Conservation (phyloP, 2,888 invertebrate species). For the Morinoia aosen region DNA sequence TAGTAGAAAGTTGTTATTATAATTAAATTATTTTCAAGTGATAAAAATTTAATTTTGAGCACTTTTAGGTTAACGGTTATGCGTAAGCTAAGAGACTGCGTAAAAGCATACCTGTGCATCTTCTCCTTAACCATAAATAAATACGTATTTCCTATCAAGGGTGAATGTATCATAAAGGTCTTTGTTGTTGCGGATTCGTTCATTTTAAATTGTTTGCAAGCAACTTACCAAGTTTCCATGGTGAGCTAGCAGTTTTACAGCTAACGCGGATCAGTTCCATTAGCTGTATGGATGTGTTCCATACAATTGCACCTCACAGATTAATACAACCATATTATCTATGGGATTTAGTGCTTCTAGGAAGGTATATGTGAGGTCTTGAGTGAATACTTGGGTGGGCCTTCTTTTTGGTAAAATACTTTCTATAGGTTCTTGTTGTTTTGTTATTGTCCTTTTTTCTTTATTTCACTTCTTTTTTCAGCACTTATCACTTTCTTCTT, state of each 20-base stretch:
- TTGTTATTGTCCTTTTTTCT: too few species aligned
- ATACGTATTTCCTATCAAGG: not conserved
- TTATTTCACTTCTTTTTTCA: too few species aligned
- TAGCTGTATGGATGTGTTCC: not conserved
- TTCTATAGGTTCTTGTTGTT: too few species aligned
- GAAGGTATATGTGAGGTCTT: too few species aligned
- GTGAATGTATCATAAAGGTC: not conserved
- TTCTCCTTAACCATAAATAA: not conserved
- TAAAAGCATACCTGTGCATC: not conserved
- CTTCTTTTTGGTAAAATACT: too few species aligned
- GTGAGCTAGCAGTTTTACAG: not conserved
- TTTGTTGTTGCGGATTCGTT: not conserved
- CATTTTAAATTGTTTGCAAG: not conserved
- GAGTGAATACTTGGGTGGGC: too few species aligned
- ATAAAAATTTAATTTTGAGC: not conserved
- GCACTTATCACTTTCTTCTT: too few species aligned
- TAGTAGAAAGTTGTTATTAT: not conserved
- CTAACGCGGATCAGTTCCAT: not conserved
- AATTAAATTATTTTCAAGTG: not conserved
- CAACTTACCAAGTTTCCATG: not conserved
- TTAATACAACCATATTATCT: too few species aligned
- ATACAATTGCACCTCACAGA: too few species aligned
- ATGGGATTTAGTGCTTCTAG: too few species aligned
- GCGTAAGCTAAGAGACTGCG: not conserved
- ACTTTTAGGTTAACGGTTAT: not conserved